phyloP scores from a whole-genome alignment of 1,140 invertebrate species.

The Procambarus virginalis region DNA sequence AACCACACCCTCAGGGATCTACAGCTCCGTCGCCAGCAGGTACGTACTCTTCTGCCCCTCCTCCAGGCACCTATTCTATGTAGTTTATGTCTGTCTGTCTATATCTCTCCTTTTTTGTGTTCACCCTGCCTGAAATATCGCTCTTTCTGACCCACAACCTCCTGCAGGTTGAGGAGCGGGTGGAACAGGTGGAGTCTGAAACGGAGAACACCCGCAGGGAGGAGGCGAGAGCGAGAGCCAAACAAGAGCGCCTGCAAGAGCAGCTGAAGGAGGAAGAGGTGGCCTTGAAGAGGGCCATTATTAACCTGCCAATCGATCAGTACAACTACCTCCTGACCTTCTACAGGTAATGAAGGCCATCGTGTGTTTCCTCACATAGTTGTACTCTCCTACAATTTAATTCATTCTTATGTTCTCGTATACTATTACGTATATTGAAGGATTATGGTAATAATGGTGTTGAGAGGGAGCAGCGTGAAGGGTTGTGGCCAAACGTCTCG shows the following conservation, averaged over 20 bases:
- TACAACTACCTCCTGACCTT: constrained; percentile 52
- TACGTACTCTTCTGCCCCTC: neutral
- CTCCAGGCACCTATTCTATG: neutral
- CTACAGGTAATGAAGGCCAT: constrained; percentile 13
- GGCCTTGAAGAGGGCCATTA: constrained; percentile 23
- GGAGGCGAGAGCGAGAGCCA: constrained; percentile 27
- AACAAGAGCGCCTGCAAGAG: constrained; percentile 33
- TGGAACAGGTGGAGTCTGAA: constrained; percentile 15
- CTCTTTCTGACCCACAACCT: neutral
- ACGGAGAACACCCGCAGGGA: constrained; percentile 25
- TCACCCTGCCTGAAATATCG: neutral
- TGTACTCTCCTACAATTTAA: too few relatives aligned
- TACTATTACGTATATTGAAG: too few relatives aligned
- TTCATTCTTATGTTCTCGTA: too few relatives aligned
- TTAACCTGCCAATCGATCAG: constrained; percentile 62
- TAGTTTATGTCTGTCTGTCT: neutral
- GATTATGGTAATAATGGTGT: too few relatives aligned
- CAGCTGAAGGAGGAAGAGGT: constrained; percentile 51
- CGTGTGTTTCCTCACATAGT: too few relatives aligned
- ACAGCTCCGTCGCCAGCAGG: constrained; percentile 8
- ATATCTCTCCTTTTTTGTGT: neutral
- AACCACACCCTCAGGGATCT: neutral
- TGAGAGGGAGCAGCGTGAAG: too few relatives aligned
- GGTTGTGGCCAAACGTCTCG: too few relatives aligned
- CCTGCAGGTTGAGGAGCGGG: constrained; percentile 16